phyloP scores from a whole-genome alignment of 37 sponge, comb jelly and placozoan species.

The Tethya wilhelma region DNA sequence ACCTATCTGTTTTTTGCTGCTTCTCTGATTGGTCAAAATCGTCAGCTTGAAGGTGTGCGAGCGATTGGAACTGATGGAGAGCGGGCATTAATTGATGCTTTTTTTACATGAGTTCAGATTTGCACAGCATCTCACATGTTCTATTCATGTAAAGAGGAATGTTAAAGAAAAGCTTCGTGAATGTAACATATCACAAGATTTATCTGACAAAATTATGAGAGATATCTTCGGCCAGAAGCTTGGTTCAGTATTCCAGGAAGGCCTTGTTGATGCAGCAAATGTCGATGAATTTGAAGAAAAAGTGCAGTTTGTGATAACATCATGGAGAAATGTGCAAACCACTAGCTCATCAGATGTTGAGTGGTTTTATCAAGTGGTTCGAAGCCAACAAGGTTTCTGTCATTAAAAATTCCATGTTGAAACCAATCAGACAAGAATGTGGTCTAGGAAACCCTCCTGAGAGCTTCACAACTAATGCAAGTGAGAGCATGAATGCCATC shows the following conservation, averaged over 20 bases:
- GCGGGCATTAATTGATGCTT: slow-evolving; percentile 28
- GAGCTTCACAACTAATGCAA: slow-evolving; percentile 50
- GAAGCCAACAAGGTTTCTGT: slow-evolving; percentile 22
- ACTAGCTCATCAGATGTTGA: not conserved
- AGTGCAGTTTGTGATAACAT: not conserved
- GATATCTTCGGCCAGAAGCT: slow-evolving; percentile 38
- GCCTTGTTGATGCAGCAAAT: slow-evolving; percentile 37
- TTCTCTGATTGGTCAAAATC: slow-evolving; percentile 35
- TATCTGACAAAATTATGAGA: slow-evolving; percentile 15
- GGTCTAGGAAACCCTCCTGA: slow-evolving; percentile 44
- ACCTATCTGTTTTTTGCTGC: slow-evolving; percentile 51
- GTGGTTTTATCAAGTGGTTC: slow-evolving; percentile 13
- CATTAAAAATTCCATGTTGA: slow-evolving; percentile 39
- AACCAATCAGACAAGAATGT: slow-evolving; percentile 29
- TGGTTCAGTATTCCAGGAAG: slow-evolving; percentile 33
- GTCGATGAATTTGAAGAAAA: slow-evolving; percentile 27
- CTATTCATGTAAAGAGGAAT: slow-evolving; percentile 48
- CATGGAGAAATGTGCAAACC: not conserved
- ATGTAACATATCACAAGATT: slow-evolving; percentile 8
- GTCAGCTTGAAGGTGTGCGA: slow-evolving; percentile 30
- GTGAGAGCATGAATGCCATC: slow-evolving; percentile 47
- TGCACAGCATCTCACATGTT: slow-evolving; percentile 54
- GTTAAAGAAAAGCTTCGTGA: slow-evolving; percentile 37
- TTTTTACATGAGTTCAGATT: slow-evolving; percentile 38
- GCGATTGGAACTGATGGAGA: slow-evolving; percentile 64